phyloP scores from a whole-genome alignment of 2,797 vertebrate species.

The Cryptoprocta ferox region DNA sequence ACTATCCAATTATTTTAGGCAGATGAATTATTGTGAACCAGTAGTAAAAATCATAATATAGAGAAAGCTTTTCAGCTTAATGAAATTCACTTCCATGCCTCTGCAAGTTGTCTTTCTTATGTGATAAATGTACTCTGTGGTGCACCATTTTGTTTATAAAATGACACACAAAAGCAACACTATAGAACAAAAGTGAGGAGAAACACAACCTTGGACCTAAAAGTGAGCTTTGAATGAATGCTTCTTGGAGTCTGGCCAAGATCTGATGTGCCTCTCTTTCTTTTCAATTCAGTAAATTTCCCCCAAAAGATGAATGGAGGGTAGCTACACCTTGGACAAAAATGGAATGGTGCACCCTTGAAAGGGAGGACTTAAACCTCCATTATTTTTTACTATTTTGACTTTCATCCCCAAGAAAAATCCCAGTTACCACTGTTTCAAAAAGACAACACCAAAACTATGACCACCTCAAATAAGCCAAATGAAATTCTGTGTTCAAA shows the following conservation, averaged over 20 bases:
- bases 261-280: neutral
- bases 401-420: neutral
- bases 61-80: conserved; percentile 58
- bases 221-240: neutral
- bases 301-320: neutral
- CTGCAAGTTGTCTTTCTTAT: conserved; percentile 10
- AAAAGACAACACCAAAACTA: neutral
- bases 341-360: conserved; percentile 14
- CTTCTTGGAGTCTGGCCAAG: neutral
- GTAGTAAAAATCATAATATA: conserved; percentile 10
- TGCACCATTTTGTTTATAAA: conserved; percentile 42
- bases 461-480: neutral
- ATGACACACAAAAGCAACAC: conserved; percentile 11
- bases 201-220: neutral
- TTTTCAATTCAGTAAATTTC: conserved; percentile 21
- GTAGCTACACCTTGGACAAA: neutral
- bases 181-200: neutral
- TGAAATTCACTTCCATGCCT: conserved; percentile 40
- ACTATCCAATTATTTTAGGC: conserved; percentile 46
- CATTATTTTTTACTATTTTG: neutral
- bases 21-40: conserved; percentile 20
- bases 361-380: neutral
- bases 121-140: conserved; percentile 17
- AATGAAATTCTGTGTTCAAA: conserved; percentile 5
- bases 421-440: neutral